phyloP scores from a whole-genome alignment of 2,888 invertebrate species.

The Bibio marci region DNA sequence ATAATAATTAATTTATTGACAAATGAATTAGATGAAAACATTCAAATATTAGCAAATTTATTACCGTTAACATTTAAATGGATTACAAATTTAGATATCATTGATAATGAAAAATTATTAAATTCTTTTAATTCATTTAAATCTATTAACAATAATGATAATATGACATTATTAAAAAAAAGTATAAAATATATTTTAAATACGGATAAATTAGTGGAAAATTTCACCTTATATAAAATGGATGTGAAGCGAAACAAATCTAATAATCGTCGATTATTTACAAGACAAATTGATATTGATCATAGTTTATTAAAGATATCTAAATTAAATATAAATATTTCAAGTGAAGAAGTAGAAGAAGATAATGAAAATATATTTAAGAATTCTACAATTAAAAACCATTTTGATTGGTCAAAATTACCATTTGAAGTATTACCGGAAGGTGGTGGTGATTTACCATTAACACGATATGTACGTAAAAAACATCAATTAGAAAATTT shows the following conservation, averaged over 20 bases:
- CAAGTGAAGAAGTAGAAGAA: constrained; percentile 24
- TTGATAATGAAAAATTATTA: background rate
- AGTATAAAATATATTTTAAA: no score
- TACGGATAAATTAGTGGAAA: background rate
- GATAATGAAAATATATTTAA: background rate
- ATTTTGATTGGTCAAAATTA: constrained; percentile 50
- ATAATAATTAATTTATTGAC: constrained; percentile 34
- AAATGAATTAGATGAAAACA: background rate
- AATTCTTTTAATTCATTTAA: no score
- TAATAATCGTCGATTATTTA: constrained; percentile 51
- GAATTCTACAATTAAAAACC: constrained; percentile 9
- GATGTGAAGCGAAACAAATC: constrained; percentile 63
- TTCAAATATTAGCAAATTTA: constrained; percentile 12
- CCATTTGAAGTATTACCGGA: constrained; percentile 60
- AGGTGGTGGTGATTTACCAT: constrained; percentile 67
- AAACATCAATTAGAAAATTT: constrained; percentile 77
- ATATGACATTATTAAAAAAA: no score
- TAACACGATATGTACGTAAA: constrained; percentile 54
- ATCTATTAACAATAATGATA: no score
- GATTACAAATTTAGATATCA: constrained; percentile 31
- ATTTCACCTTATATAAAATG: constrained; percentile 52
- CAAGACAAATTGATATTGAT: constrained; percentile 60
- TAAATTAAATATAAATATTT: constrained; percentile 29
- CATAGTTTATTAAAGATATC: constrained; percentile 31
- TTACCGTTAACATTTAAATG: constrained; percentile 48